Evolutionary conservation across 2,888 invertebrate genomes (phyloP), one percentile per base, ranked within the genome.

Genomic region (Stegophylla sp.): DNA sequence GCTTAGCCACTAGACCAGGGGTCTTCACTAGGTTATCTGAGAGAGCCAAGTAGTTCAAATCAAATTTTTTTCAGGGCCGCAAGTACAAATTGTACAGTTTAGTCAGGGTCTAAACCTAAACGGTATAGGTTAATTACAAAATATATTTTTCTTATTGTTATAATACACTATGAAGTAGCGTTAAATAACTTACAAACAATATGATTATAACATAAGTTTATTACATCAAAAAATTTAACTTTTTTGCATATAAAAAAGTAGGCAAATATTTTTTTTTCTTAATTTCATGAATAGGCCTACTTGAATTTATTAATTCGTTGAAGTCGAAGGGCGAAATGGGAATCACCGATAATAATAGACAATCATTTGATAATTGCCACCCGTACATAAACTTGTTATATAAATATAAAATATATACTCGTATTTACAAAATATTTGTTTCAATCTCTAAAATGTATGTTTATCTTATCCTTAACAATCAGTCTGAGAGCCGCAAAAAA

Each of bases 111-210:
- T 64, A 64, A 64, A 64, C 64, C 20, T 64, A 64, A 64, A 64
- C 64, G 64, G 34, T 59, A 59, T 26, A 48, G 59, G 59, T 59
- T 64, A 20, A 64, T 64, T 41, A 64, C 64, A 64, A 64, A 64
- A 64, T 64, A 41, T 43, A 64, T 64, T 64, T 64, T 41, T 64
- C 64, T 41, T 64, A 64, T 64, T 64, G n/a, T 64, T 43, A 64
- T 41, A 64, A 64, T 64, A 59, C 59, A 59, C 26, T 59, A 59
- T 26, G 59, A 59, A 59, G 59, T 26, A 26, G 59, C 26, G 63
- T 63, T 63, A 34, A 63, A 63, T 63, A 63, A 63, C 63, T 63
- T 17, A 63, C 63, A 63, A 63, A 63, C 63, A 63, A 34, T 61
- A 61, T 59, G 34, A 61, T 61, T 61, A 34, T 7, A 34, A 34